Percentiles rank a stretch among this genome's conserved stretches.
These are phyloP conservation scores for Cyprinodon variegatus DNA, from an alignment of 2,113 vertebrate genomes.

Conservation along the genomic window DNA sequence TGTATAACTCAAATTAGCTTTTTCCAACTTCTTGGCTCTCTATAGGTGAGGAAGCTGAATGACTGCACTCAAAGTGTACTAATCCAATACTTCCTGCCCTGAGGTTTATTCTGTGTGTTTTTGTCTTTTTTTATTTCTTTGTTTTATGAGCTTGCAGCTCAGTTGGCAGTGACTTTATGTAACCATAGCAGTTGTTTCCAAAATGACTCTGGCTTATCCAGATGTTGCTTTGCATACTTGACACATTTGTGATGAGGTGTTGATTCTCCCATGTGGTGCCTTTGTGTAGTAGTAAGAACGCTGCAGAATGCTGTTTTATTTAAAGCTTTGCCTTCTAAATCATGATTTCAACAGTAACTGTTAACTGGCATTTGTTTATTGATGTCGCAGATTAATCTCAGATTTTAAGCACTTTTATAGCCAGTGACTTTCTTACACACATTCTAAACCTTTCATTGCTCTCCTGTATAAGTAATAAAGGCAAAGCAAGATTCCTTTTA, in stretches of 20 bases:
- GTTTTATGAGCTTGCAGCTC: slow-evolving; percentile 2
- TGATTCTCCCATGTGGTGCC: neutral
- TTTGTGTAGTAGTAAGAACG: slow-evolving; percentile 1
- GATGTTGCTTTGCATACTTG: slow-evolving; percentile 4
- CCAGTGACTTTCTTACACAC: neutral
- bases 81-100: neutral
- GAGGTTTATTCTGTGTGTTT: slow-evolving; percentile 1
- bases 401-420: slow-evolving; percentile 4
- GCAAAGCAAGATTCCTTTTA: neutral
- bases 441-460: neutral
- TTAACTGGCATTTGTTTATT: slow-evolving; percentile 19
- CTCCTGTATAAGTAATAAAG: neutral
- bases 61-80: neutral
- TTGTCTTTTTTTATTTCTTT: neutral
- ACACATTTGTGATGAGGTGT: slow-evolving; percentile 15
- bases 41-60: neutral
- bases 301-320: slow-evolving; percentile 10
- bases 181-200: slow-evolving; percentile 7
- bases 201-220: neutral
- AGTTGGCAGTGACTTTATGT: slow-evolving; percentile 18
- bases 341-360: slow-evolving; percentile 18
- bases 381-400: slow-evolving; percentile 1
- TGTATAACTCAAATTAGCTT: neutral
- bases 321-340: neutral
- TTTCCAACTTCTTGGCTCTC: neutral